Evolutionary conservation across 2,888 invertebrate genomes (phyloP).

Genomic region (Cantharis lateralis): DNA sequence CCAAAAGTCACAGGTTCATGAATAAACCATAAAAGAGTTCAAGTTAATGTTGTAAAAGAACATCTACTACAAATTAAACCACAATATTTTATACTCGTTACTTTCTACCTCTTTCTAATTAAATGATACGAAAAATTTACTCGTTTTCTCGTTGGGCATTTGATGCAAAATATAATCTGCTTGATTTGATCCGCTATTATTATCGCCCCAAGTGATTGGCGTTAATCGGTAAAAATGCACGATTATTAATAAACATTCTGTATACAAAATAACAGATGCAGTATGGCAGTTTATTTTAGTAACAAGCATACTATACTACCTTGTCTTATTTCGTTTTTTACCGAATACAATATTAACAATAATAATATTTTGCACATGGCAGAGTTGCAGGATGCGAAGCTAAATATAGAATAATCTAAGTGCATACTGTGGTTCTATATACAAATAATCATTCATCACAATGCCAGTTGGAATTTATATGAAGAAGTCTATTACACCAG

Average conservation of each 20-base stretch:
- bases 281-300: background rate
- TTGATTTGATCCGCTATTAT: background rate
- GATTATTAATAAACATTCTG: background rate
- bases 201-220: background rate
- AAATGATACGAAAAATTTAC: background rate
- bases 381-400: slow-evolving; percentile 22
- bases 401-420: slow-evolving; percentile 12
- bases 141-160: background rate
- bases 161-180: background rate
- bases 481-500: background rate
- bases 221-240: background rate
- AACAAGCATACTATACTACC: background rate
- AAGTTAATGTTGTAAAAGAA: slow-evolving; percentile 23
- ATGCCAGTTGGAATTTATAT: background rate
- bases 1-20: slow-evolving; percentile 25
- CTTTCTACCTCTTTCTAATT: background rate
- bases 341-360: background rate
- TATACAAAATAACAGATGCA: background rate
- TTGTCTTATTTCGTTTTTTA: background rate
- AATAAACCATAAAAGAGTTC: slow-evolving; percentile 26
- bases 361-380: slow-evolving; percentile 1
- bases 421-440: background rate
- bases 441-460: background rate
- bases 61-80: slow-evolving; percentile 27
- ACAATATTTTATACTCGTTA: background rate